Evolutionary conservation across 1,140 invertebrate genomes (phyloP).

Genomic region (Araneus ventricosus): DNA sequence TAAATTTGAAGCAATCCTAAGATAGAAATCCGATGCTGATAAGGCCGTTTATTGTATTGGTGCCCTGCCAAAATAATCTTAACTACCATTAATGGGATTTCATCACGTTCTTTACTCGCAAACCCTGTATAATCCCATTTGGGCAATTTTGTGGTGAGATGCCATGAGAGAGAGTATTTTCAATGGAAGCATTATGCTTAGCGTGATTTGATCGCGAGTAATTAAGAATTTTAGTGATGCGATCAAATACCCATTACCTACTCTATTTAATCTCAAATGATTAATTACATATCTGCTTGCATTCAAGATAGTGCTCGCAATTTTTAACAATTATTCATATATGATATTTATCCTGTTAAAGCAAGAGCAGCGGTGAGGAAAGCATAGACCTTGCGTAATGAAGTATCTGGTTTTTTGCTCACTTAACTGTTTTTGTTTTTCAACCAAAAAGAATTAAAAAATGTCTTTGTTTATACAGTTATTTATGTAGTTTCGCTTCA

Average conservation of each 20-base stretch:
- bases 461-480: too few species aligned
- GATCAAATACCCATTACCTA: conserved; percentile 44
- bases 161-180: conserved; percentile 20
- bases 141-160: conserved; percentile 42
- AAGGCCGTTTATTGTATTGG: conserved; percentile 38
- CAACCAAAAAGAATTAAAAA: too few species aligned
- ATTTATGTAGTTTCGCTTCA: too few species aligned
- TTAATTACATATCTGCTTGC: conserved; percentile 7
- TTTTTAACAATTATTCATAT: conserved; percentile 8
- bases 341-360: neutral
- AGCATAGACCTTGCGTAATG: too few species aligned
- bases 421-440: too few species aligned
- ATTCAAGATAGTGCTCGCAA: neutral
- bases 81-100: conserved; percentile 11
- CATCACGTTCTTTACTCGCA: neutral
- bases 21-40: conserved; percentile 48
- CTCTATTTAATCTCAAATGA: conserved; percentile 42
- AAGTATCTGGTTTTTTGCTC: too few species aligned
- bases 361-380: neutral
- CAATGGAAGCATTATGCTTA: conserved; percentile 30
- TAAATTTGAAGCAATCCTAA: neutral
- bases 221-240: conserved; percentile 54
- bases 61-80: conserved; percentile 40
- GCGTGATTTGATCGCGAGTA: conserved; percentile 49
- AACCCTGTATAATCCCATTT: conserved; percentile 27